Evolutionary conservation across 2,113 vertebrate genomes (phyloP), one percentile per base, ranked within the genome.

Genomic region (Nothobranchius kuhntae): DNA sequence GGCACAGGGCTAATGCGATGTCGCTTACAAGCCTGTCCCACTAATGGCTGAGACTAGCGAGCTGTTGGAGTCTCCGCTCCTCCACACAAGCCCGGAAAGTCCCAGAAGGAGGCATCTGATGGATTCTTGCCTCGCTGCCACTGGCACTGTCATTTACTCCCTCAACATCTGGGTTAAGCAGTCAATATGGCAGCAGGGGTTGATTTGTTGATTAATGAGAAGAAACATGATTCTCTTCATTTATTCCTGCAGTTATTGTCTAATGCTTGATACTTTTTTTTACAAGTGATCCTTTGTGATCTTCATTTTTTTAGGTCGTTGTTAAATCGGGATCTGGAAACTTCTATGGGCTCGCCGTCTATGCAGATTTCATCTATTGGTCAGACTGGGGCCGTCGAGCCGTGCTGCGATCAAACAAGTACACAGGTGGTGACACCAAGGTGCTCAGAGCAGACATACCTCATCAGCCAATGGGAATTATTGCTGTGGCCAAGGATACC

Each of bases 291-390:
- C 30, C 30, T 30, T 4, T 21, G 21, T 21, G 21, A 30, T 30
- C 30, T 30, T 30, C 30, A 21, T 30, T 30, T 30, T 30, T 77
- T 8, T 59, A 99, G 98, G 95, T 98, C 53, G 96, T 99, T 72
- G 91, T 99, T 40, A 97, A 95, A 87, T 96, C 98, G 42, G 96
- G 95, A 52, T 93, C 96, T 7, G 98, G 98, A 14, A 97, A 95
- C 12, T 98, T 98, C 81, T 97, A 97, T 2, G 98, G 97, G 51
- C 89, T 99, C 61, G 95, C 96, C 66, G 94, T 98, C 75, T 95
- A 98, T 60, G 94, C 93, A n/a, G 95, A 96, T 80, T 99, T 96
- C 73, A 95, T 99, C 78, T 99, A 98, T 89, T 99, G 98, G 98
- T 98, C 97, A 6, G 97, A 98, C 63, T 98, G 96, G 91, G 93